Conservation (phyloP, 2,797 vertebrate species). For the Limnodromus scolopaceus region DNA sequence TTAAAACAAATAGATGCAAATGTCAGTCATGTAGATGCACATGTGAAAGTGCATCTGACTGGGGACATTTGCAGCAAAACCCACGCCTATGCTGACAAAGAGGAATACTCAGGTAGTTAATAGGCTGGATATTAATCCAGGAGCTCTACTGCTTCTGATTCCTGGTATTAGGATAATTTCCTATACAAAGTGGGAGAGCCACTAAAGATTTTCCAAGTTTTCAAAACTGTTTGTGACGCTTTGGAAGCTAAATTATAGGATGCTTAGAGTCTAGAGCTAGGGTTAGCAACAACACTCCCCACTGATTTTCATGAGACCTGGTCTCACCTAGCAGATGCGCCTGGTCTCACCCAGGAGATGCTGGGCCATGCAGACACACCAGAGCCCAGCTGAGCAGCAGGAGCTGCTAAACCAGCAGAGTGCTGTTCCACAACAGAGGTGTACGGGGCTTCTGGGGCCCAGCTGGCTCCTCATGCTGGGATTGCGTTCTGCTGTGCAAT, state of each 20-base stretch:
- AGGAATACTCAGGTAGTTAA: neutral
- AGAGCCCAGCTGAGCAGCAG: neutral
- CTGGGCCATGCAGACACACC: neutral
- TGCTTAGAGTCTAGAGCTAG: neutral
- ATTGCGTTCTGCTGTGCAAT: neutral
- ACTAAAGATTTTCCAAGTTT: neutral
- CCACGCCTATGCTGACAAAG: rapidly evolving
- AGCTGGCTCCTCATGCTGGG: neutral
- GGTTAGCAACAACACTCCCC: neutral
- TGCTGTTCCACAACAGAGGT: neutral
- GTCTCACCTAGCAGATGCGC: neutral
- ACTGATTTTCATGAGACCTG: neutral
- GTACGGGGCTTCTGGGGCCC: rapidly evolving
- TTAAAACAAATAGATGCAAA: neutral
- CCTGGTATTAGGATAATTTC: neutral
- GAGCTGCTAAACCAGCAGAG: neutral
- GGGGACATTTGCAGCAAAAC: neutral
- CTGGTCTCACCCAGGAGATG: neutral
- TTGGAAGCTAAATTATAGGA: neutral
- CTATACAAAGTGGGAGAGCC: neutral
- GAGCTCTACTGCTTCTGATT: neutral
- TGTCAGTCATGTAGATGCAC: neutral
- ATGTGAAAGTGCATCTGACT: neutral
- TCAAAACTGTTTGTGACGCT: neutral
- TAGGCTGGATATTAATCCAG: neutral